Conservation (phyloP, 2,113 vertebrate genomes). For the Mesitornis unicolor region DNA sequence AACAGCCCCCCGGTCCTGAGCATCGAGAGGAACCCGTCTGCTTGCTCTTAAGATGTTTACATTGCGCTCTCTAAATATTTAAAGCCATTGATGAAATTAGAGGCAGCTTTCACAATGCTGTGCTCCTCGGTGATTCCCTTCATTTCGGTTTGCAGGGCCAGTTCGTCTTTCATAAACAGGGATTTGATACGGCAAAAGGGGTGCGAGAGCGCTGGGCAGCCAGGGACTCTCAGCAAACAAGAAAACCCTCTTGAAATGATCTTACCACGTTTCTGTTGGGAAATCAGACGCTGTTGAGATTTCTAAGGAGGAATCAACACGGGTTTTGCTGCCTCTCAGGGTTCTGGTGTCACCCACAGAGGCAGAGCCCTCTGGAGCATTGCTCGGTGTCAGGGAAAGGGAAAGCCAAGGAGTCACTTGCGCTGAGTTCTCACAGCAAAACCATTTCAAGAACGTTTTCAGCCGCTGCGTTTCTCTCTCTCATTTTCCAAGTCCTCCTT, state of each 20-base stretch:
- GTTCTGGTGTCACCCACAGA: neutral
- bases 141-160: neutral
- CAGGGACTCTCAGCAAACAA: neutral
- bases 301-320: neutral
- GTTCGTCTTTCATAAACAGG: neutral
- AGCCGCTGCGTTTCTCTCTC: neutral
- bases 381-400: neutral
- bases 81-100: neutral
- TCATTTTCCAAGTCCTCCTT: neutral
- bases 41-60: neutral
- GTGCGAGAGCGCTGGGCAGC: neutral
- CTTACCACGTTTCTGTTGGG: neutral
- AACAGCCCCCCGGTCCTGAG: neutral
- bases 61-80: constrained; percentile 10
- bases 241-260: neutral
- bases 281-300: neutral
- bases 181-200: neutral
- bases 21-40: neutral
- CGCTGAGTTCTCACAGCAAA: neutral
- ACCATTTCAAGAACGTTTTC: neutral
- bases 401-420: neutral
- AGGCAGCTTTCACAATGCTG: neutral
- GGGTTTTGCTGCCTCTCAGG: neutral
- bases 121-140: neutral
- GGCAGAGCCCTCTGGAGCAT: neutral